These are phyloP conservation scores for Dexiosoma caninum DNA, from an alignment of 2,888 invertebrate species.

Conservation along the genomic window DNA sequence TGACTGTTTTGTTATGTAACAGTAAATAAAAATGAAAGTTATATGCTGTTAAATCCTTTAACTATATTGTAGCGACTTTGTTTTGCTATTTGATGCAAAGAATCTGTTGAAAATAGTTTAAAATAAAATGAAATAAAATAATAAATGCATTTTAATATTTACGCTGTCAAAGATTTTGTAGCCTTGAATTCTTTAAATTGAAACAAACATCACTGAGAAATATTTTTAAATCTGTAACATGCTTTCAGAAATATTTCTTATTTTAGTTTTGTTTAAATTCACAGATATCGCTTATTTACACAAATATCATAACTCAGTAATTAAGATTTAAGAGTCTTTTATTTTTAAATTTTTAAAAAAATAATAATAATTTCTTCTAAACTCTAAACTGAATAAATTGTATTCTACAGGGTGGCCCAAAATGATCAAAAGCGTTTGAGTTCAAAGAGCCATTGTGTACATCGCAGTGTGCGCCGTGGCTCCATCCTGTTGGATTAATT, in stretches of 20 bases:
- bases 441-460: too few species aligned
- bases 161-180: slow-evolving; percentile 42
- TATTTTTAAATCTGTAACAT: not conserved
- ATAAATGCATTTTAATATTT: slow-evolving; percentile 48
- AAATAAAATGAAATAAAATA: slow-evolving; percentile 25
- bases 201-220: slow-evolving; percentile 10
- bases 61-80: not conserved
- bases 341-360: too few species aligned
- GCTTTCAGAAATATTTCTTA: not conserved
- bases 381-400: too few species aligned
- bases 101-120: slow-evolving; percentile 20
- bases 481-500: too few species aligned
- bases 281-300: too few species aligned
- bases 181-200: slow-evolving; percentile 40
- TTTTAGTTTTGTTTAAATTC: too few species aligned
- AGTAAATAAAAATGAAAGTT: slow-evolving; percentile 7
- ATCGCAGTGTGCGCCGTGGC: too few species aligned
- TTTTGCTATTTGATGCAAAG: not conserved
- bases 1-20: slow-evolving; percentile 1
- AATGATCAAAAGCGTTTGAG: too few species aligned
- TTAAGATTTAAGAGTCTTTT: too few species aligned
- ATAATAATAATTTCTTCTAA: too few species aligned
- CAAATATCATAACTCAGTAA: too few species aligned
- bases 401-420: too few species aligned
- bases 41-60: slow-evolving; percentile 34